These are phyloP conservation scores for Caligus rogercresseyi DNA, from an alignment of 1,140 invertebrate genomes.

Conservation along the genomic window DNA sequence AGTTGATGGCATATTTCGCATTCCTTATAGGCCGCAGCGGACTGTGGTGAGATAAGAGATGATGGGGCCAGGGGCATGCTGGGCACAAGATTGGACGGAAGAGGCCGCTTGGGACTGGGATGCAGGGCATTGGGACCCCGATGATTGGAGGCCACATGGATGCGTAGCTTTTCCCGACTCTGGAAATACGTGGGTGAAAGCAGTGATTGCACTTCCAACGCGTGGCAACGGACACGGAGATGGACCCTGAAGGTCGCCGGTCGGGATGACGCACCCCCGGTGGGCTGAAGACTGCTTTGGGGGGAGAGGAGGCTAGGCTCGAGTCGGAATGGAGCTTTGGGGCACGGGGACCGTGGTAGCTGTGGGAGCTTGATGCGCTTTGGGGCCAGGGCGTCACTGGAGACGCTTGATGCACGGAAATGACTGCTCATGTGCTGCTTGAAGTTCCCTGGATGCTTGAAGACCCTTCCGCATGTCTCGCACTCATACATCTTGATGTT, in stretches of 20 bases:
- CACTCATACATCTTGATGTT: conserved; percentile 14
- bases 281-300: not conserved
- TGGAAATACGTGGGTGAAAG: not conserved
- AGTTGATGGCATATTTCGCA: not conserved
- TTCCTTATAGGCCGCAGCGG: not conserved
- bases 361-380: not conserved
- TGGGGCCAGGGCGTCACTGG: not conserved
- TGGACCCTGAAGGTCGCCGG: not conserved
- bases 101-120: not conserved
- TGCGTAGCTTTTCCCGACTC: not conserved
- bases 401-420: not conserved
- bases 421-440: conserved; percentile 20
- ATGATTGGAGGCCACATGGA: not conserved
- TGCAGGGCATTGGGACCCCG: not conserved
- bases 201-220: not conserved
- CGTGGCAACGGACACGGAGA: not conserved
- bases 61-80: not conserved
- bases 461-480: conserved; percentile 9
- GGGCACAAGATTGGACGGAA: not conserved
- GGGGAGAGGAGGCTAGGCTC: not conserved
- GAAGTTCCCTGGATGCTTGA: conserved; percentile 19
- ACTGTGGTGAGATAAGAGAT: no score
- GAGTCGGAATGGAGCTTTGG: not conserved
- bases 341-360: not conserved
- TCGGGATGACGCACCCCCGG: not conserved